Percentiles rank a stretch among this genome's conserved stretches.
Evolutionary conservation across 2,113 vertebrate genomes (phyloP).

Genomic region (Cyanoderma ruficeps): DNA sequence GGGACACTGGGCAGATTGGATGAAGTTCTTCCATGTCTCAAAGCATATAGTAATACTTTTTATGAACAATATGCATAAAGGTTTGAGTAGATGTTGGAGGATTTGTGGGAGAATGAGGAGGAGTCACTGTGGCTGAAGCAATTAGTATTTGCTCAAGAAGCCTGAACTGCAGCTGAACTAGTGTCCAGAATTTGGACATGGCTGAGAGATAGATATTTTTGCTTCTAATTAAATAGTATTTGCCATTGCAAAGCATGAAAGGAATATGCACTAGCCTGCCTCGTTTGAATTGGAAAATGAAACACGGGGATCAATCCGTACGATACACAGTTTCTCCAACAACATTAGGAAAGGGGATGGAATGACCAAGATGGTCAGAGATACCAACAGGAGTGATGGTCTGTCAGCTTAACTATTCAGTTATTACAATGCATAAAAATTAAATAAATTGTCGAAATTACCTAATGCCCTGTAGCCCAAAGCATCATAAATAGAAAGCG

Average conservation of each 20-base stretch:
- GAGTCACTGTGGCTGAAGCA: not conserved
- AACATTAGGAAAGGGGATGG: not conserved
- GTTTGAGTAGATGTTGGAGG: not conserved
- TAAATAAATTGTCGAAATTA: not conserved
- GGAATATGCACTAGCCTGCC: not conserved
- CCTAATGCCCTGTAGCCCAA: not conserved
- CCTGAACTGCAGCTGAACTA: not conserved
- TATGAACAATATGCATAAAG: not conserved
- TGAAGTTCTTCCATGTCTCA: not conserved
- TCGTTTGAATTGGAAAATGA: not conserved
- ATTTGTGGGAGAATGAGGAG: not conserved
- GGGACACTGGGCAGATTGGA: not conserved
- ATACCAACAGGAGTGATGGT: not conserved
- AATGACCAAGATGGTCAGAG: not conserved
- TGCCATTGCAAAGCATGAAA: not conserved
- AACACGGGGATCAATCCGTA: rapidly evolving
- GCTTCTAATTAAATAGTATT: not conserved
- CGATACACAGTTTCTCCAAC: not conserved
- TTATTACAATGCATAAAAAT: not conserved
- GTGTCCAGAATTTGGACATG: not conserved
- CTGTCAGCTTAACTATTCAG: not conserved
- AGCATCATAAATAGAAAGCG: not conserved
- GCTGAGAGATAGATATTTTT: not conserved
- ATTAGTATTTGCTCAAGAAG: not conserved
- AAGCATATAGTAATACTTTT: not conserved